Base-by-base conservation (phyloP, 2,113 vertebrate genomes). In the Ranitomeya variabilis region DNA sequence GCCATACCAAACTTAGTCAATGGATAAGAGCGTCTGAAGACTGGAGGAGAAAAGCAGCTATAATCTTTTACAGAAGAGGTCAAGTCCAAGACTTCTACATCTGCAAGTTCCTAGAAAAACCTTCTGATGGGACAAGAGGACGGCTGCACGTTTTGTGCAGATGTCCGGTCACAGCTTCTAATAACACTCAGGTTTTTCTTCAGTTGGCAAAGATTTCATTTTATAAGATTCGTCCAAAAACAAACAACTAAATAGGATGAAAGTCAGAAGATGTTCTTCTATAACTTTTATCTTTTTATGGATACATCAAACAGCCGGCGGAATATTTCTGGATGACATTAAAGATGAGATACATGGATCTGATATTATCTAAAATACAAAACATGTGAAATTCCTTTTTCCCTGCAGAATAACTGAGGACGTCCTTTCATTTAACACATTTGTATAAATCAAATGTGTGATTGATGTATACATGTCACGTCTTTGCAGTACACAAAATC, bases 141-240 rank as follows among this genome's bases (percentile, higher is more conserved):
- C 23, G 37, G 62, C 60, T 8, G 31, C 60, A 83, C 51, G 37
- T 67, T 66, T 83, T 8, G 8, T 54, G 51, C 81, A 83, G 62
- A 83, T 83, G 81, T 83, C 51, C 81, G 67, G 62, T 51, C 31
- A 21, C 7, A 45, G 2, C 16, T 5, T 51, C 62, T 83, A 83
- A 83, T 83, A 67, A n/a, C 23, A 67, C 37, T 83, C 62, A 83
- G 80, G 80, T 83, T 67, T 82, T 62, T 19, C 52, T 45, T 31
- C 80, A 81, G 8, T 81, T 81, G 79, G 80, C 7, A 45, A 62
- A 37, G 8, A 81, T 81, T 81, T 62, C 26, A 37, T 37, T 62
- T 81, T 37, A 5, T 81, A 45, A 62, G 26, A 14, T 18, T 80
- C 16, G 12, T 26, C 9, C 7, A 15, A 26, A 59, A 37, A 81